Base-by-base conservation (phyloP, 2,113 vertebrate species). In the Pelodiscus sinensis region DNA sequence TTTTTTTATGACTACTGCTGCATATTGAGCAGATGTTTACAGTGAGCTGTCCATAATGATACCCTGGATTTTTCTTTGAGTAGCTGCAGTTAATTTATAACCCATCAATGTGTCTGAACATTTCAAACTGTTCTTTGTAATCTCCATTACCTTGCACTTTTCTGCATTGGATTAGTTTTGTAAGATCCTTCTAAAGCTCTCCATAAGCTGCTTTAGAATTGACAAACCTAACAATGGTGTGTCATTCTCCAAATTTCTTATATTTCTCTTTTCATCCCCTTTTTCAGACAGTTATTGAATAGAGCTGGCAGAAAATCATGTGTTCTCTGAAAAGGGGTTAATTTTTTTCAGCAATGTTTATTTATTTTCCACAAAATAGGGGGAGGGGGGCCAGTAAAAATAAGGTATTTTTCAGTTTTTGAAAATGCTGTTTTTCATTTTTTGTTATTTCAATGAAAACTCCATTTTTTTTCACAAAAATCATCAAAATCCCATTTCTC, bases 161-260 rank as follows among this genome's bases (percentile, higher is more conserved):
- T 79, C 25, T n/a, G 4, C 78, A 54, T 7, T 4, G 14, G 62
- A 91, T 62, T 88, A 85, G 5, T 16, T 88, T 88, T 38, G 6
- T 7, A 85, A 71, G 9, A 87, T 25, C 35, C 94, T 60, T 58
- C 68, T 51, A 84, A 79, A 81, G 44, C 44, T 91, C 80, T 88
- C 92, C 65, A 73, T 90, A 92, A 94, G 50, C 2, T 51, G 52
- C 25, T 90, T 90, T 5, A 19, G 85, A 82, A 60, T 68, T 78
- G 6, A 18, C 6, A 80, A 62, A 22, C 5, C 4, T 58, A 82
- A 25, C 8, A 21, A 16, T 31, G 31, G n/a, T 71, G 21, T 71
- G 8, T 60, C 13, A 35, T 56, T 58, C 35, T 54, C 88, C 21
- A 79, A 35, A 6, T 58, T n/a, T 84, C 51, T 77, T 9, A 31